phyloP scores from a whole-genome alignment of 1,140 invertebrate genomes.

The Palaemon carinicauda region DNA sequence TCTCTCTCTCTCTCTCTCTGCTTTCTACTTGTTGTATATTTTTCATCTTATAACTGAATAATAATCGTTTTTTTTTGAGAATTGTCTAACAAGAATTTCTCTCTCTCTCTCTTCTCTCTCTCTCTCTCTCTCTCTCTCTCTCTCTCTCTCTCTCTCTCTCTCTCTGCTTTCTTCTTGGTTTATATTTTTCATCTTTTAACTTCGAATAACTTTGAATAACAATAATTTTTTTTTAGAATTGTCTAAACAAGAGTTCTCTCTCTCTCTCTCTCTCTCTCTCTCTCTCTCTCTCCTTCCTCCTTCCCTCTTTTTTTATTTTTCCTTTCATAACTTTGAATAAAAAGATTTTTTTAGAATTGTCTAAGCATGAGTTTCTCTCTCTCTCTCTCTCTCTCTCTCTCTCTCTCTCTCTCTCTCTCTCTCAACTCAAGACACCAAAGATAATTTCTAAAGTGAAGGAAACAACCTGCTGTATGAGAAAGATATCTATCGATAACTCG shows the following conservation, averaged over 20 bases:
- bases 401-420: too few species aligned
- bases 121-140: not conserved
- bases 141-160: not conserved
- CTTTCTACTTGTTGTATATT: not conserved
- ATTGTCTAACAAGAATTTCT: not conserved
- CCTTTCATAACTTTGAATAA: not conserved
- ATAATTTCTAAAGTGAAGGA: too few species aligned
- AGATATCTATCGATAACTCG: too few species aligned
- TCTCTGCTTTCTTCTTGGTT: not conserved
- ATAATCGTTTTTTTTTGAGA: too few species aligned
- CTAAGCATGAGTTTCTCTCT: too few species aligned
- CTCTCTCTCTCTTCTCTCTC: not conserved
- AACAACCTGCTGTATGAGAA: too few species aligned
- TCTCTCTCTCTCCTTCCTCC: not conserved
- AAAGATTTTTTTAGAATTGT: too few species aligned
- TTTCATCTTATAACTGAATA: too few species aligned
- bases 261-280: too few species aligned
- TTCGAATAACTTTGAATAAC: too few species aligned
- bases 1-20: not conserved
- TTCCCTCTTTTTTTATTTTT: not conserved
- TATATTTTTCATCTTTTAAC: not conserved
- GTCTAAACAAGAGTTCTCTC: not conserved
- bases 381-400: too few species aligned
- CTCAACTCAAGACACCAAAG: too few species aligned
- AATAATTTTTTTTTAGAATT: not conserved